Conservation (phyloP, 2,888 invertebrate genomes). For the Philonicus albiceps region DNA sequence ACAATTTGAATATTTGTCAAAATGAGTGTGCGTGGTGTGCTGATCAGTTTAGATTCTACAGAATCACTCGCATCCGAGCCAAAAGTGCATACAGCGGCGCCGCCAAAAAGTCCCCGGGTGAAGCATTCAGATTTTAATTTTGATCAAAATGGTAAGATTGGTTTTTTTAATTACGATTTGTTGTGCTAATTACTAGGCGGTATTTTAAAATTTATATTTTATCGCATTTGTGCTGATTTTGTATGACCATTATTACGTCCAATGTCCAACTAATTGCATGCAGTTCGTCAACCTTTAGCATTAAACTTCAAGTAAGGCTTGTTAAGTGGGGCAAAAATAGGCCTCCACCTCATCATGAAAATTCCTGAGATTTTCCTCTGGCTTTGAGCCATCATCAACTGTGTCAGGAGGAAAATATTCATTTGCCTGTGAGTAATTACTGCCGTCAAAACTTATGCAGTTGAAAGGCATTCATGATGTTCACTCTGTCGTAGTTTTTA, state of each 20-base stretch:
- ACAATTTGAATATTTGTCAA: slow-evolving; percentile 16
- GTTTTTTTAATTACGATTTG: neutral
- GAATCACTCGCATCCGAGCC: slow-evolving; percentile 40
- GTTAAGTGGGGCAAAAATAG: neutral
- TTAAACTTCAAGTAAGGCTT: neutral
- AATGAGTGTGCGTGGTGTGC: slow-evolving; percentile 51
- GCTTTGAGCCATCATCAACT: neutral
- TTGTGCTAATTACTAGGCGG: neutral
- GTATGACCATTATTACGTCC: neutral
- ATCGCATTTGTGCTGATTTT: neutral
- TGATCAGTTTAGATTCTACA: slow-evolving; percentile 48
- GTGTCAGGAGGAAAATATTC: neutral
- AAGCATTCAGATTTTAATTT: neutral
- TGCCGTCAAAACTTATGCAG: neutral
- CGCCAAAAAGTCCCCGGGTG: slow-evolving; percentile 45
- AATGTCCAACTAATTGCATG: neutral
- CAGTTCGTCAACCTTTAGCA: slow-evolving; percentile 29
- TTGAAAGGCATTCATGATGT: neutral
- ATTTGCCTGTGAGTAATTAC: neutral
- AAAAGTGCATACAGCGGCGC: neutral
- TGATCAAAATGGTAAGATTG: neutral
- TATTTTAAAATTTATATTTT: neutral
- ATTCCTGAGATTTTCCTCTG: neutral
- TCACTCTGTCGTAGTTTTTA: neutral
- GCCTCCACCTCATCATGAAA: neutral